These are phyloP conservation scores for Toxonevra muliebris DNA, from an alignment of 2,888 invertebrate species.

Conservation along the genomic window DNA sequence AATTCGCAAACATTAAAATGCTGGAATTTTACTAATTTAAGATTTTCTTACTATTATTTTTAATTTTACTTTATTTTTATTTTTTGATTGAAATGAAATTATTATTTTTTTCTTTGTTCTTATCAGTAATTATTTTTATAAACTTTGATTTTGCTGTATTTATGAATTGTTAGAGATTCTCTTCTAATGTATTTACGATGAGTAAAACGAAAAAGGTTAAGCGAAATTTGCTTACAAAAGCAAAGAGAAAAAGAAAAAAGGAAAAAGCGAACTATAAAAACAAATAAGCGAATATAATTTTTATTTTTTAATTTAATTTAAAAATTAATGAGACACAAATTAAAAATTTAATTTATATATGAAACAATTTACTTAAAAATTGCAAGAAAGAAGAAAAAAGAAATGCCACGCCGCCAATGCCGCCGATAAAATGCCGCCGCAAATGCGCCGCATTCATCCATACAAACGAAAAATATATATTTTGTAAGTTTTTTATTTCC, in stretches of 20 bases:
- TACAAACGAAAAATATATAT: conserved; percentile 39
- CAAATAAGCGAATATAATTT: conserved; percentile 23
- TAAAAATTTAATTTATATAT: conserved; percentile 22
- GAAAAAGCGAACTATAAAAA: conserved; percentile 28
- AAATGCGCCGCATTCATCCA: conserved; percentile 51
- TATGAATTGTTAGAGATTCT: conserved; percentile 1
- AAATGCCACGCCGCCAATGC: conserved; percentile 15
- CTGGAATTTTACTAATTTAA: too few species aligned
- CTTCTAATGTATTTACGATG: conserved; percentile 39
- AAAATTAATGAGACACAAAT: conserved; percentile 43
- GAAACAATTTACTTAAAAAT: conserved; percentile 1
- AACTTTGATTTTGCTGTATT: conserved; percentile 19
- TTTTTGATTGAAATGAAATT: conserved; percentile 23
- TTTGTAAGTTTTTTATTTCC: conserved; percentile 12
- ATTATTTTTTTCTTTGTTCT: conserved; percentile 23
- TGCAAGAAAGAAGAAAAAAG: conserved; percentile 17
- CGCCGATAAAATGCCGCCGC: conserved; percentile 27
- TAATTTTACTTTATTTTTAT: conserved; percentile 20
- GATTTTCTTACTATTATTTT: conserved; percentile 20
- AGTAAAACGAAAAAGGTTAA: conserved; percentile 30
- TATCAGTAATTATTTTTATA: not conserved
- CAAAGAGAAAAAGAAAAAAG: conserved; percentile 24
- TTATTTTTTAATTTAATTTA: conserved; percentile 39
- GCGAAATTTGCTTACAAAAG: conserved; percentile 20
- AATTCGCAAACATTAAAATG: not conserved